Evolutionary conservation across 2,113 vertebrate species (phyloP).

Genomic region (Alces alces): DNA sequence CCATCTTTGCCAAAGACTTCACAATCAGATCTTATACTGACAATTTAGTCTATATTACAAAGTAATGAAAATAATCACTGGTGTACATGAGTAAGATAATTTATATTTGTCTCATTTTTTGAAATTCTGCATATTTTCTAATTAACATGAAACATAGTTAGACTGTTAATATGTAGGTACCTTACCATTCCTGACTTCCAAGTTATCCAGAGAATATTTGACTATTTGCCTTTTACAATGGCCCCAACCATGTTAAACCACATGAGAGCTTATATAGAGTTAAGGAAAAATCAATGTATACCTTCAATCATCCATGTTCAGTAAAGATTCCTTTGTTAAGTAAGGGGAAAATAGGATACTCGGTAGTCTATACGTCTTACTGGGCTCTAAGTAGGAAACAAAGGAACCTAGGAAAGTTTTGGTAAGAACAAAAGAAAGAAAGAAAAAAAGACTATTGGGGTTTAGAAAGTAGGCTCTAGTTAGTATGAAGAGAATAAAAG

Average conservation of each 20-base stretch:
- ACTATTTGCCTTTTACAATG: not conserved
- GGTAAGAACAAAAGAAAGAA: not conserved
- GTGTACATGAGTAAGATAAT: not conserved
- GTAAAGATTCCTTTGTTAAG: not conserved
- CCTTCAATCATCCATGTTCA: not conserved
- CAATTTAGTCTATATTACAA: not conserved
- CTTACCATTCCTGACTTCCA: not conserved
- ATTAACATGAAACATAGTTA: not conserved
- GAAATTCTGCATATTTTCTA: not conserved
- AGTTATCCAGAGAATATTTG: not conserved
- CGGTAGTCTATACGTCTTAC: not conserved
- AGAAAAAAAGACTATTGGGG: not conserved
- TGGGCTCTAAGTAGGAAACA: not conserved
- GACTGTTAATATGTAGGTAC: not conserved
- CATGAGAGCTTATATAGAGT: not conserved
- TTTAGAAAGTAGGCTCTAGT: not conserved
- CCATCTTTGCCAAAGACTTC: not conserved
- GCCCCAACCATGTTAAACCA: not conserved
- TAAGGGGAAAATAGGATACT: not conserved
- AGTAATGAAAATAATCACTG: not conserved
- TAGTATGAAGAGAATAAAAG: not conserved
- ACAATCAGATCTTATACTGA: not conserved
- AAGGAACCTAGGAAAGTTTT: not conserved
- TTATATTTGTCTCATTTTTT: not conserved
- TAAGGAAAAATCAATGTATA: not conserved